Evolutionary conservation across 2,797 vertebrate genomes (phyloP).

Genomic region (Xenops minutus): DNA sequence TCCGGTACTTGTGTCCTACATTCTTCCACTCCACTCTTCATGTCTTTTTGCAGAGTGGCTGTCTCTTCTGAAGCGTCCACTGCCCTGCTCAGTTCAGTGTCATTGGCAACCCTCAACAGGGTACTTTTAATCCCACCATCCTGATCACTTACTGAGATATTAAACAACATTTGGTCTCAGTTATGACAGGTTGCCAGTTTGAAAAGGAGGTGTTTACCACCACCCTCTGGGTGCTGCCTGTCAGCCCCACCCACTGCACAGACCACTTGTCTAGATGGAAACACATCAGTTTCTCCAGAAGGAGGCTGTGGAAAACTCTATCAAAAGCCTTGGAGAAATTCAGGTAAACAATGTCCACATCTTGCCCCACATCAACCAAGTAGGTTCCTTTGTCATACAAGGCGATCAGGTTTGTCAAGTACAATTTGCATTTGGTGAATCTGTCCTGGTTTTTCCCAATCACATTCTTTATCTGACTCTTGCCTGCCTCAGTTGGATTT

Average conservation of each 20-base stretch:
- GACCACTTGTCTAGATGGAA: not conserved
- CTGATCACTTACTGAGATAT: not conserved
- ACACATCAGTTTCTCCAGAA: rapidly evolving
- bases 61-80: not conserved
- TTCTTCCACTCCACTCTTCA: not conserved
- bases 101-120: not conserved
- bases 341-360: no score
- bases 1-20: not conserved
- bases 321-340: not conserved
- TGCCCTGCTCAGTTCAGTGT: no score
- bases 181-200: not conserved
- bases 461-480: not conserved
- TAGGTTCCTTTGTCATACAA: not conserved
- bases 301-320: not conserved
- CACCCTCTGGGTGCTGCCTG: not conserved
- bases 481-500: not conserved
- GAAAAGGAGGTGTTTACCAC: not conserved
- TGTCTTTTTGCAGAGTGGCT: not conserved
- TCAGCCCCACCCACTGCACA: rapidly evolving
- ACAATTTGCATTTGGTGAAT: not conserved
- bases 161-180: rapidly evolving
- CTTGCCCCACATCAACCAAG: rapidly evolving
- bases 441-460: not conserved
- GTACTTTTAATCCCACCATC: not conserved
- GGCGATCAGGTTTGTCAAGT: not conserved